Evolutionary conservation across 2,113 vertebrate genomes (phyloP).

Genomic region (Prunella himalayana): DNA sequence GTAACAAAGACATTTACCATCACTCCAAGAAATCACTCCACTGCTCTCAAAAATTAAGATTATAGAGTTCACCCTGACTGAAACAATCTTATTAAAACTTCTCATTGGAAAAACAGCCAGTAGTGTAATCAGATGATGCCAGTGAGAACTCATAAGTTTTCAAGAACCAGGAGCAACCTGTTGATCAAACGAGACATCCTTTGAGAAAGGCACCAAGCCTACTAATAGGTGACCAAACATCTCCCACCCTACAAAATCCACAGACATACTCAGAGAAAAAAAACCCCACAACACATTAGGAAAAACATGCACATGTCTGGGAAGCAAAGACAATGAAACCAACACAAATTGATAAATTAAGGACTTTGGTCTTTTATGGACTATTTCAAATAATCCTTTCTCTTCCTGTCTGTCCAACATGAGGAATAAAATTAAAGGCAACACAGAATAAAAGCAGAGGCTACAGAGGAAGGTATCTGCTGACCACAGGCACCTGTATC

Average conservation of each 20-base stretch:
- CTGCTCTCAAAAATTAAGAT: neutral
- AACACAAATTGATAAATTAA: neutral
- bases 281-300: fast-evolving
- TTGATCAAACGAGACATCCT: neutral
- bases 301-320: neutral
- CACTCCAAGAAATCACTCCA: neutral
- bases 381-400: neutral
- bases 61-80: neutral
- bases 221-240: neutral
- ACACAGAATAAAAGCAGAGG: neutral
- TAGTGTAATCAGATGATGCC: neutral
- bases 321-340: neutral
- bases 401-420: neutral
- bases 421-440: neutral
- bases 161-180: neutral
- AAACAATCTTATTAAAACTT: neutral
- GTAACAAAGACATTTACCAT: neutral
- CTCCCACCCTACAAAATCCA: neutral
- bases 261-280: neutral
- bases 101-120: neutral
- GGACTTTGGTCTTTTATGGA: neutral
- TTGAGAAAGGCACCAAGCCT: neutral
- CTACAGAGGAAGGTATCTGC: neutral
- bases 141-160: neutral
- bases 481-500: neutral